phyloP scores from a whole-genome alignment of 2,888 invertebrate genomes.

The Villa cingulata region DNA sequence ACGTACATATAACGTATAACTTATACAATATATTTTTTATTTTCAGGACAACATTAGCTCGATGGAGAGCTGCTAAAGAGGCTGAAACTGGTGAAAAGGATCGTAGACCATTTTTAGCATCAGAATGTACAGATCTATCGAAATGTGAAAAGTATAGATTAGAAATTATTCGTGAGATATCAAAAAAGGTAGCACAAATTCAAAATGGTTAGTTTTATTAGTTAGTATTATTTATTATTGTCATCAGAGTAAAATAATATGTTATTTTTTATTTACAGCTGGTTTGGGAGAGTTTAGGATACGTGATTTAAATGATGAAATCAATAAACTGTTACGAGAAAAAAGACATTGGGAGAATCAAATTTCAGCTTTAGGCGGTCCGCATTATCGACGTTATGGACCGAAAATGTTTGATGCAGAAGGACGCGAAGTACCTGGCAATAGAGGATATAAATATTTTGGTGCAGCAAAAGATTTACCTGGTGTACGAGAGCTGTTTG shows the following conservation, averaged over 20 bases:
- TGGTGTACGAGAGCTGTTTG: slow-evolving; percentile 93
- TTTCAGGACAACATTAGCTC: slow-evolving; percentile 79
- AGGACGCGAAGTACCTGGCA: slow-evolving; percentile 93
- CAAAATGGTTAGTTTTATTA: slow-evolving; percentile 72
- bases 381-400: slow-evolving; percentile 82
- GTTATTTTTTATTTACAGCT: slow-evolving; percentile 41
- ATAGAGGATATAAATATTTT: slow-evolving; percentile 97
- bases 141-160: slow-evolving; percentile 94
- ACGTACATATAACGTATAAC: not conserved
- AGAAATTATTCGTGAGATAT: slow-evolving; percentile 93
- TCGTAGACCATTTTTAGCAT: slow-evolving; percentile 83
- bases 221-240: too few relatives aligned
- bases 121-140: slow-evolving; percentile 82
- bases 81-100: slow-evolving; percentile 80
- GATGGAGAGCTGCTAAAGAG: slow-evolving; percentile 95
- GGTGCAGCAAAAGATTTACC: slow-evolving; percentile 97
- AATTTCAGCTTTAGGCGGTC: slow-evolving; percentile 88
- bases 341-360: slow-evolving; percentile 97
- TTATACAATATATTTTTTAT: not conserved
- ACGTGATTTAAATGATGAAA: slow-evolving; percentile 96
- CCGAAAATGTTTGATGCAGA: slow-evolving; percentile 89
- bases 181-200: slow-evolving; percentile 97
- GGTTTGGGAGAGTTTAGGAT: slow-evolving; percentile 98
- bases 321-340: slow-evolving; percentile 90
- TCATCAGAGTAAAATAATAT: not conserved